phyloP scores from a whole-genome alignment of 2,113 vertebrate species.

The Etia nguti region DNA sequence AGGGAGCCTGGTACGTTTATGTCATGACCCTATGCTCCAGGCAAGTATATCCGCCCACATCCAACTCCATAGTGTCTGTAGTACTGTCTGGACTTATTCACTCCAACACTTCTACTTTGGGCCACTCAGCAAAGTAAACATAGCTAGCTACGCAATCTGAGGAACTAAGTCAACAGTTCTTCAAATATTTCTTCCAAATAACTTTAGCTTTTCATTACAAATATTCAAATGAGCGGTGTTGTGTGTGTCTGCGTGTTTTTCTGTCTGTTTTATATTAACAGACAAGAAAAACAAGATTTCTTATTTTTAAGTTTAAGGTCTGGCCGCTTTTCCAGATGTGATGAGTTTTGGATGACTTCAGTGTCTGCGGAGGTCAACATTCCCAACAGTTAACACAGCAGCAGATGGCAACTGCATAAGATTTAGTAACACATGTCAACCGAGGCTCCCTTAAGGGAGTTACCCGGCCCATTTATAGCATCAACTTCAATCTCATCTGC shows the following conservation, averaged over 20 bases:
- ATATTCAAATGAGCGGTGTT: not conserved
- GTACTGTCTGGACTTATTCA: conserved; percentile 83
- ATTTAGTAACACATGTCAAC: conserved; percentile 77
- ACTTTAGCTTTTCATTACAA: not conserved
- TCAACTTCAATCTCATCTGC: conserved; percentile 66
- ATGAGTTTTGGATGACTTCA: conserved; percentile 66
- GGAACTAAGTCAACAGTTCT: not conserved
- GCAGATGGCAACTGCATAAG: conserved; percentile 76
- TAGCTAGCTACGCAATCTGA: not conserved
- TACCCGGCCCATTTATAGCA: conserved; percentile 69
- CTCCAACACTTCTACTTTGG: conserved; percentile 3
- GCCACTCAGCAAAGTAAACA: conserved; percentile 19
- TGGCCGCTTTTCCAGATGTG: conserved; percentile 19
- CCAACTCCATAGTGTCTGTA: conserved; percentile 80
- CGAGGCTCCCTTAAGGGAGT: conserved; percentile 67
- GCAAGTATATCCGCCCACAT: conserved; percentile 83
- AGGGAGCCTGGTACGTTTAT: conserved; percentile 79
- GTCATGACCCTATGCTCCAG: conserved; percentile 83
- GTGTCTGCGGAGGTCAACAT: conserved; percentile 67
- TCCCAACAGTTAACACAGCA: conserved; percentile 64
- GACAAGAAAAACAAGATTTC: not conserved
- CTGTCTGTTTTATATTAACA: not conserved
- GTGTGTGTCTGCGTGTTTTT: not conserved
- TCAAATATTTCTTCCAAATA: not conserved
- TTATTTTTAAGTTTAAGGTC: not conserved